Evolutionary conservation across 2,113 vertebrate genomes (phyloP).

Genomic region (Pterocles orientalis): DNA sequence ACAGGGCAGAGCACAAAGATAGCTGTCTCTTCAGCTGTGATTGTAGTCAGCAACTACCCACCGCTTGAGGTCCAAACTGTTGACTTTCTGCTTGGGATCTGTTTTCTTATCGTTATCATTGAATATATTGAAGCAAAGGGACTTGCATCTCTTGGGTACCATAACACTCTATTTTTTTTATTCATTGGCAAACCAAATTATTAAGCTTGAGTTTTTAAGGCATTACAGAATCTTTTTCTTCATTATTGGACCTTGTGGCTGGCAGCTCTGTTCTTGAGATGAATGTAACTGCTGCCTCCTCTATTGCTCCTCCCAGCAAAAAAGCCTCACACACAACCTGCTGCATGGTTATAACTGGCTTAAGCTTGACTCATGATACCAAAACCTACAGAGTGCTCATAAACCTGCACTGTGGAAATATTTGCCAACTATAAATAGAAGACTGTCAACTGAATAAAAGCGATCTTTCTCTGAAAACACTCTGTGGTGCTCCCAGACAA

Average conservation of each 20-base stretch:
- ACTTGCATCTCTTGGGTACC: neutral
- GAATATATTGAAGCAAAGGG: neutral
- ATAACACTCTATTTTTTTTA: neutral
- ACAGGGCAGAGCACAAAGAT: neutral
- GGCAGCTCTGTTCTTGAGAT: neutral
- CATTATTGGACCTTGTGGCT: neutral
- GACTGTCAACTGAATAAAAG: conserved; percentile 1
- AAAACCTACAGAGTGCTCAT: neutral
- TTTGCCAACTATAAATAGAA: conserved; percentile 58
- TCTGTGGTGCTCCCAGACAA: neutral
- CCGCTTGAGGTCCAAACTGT: neutral
- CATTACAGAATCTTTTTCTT: neutral
- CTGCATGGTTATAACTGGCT: neutral
- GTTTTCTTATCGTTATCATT: neutral
- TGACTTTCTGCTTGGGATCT: neutral
- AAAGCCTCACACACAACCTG: neutral
- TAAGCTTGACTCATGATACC: neutral
- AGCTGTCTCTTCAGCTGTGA: neutral
- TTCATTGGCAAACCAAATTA: neutral
- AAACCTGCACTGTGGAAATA: neutral
- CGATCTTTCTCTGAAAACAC: conserved; percentile 14
- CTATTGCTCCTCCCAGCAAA: neutral
- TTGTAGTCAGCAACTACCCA: neutral
- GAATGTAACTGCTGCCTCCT: neutral
- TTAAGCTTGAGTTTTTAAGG: neutral